These are phyloP conservation scores for Dendrolimus houi DNA, from an alignment of 2,888 invertebrate species.

Conservation along the genomic window DNA sequence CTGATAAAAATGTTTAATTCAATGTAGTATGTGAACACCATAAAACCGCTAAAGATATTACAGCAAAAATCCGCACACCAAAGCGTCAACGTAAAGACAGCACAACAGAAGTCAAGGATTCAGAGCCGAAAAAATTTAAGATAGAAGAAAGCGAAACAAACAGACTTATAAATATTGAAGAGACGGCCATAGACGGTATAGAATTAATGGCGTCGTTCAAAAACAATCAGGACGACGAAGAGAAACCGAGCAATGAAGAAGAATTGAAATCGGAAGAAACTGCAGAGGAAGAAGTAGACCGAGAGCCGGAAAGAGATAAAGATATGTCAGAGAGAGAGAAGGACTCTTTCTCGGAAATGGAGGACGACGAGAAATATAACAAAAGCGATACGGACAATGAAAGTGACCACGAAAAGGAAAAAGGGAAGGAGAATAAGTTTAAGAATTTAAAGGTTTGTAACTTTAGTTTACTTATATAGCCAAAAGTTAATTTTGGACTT, in stretches of 20 bases:
- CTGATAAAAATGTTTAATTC: too few relatives aligned
- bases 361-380: slow-evolving; percentile 66
- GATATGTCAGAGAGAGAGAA: slow-evolving; percentile 47
- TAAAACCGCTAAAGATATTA: slow-evolving; percentile 11
- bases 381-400: slow-evolving; percentile 69
- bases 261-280: slow-evolving; percentile 48
- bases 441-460: slow-evolving; percentile 56
- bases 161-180: slow-evolving; percentile 59
- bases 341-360: slow-evolving; percentile 60
- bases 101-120: slow-evolving; percentile 65
- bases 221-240: slow-evolving; percentile 50
- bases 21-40: too few relatives aligned
- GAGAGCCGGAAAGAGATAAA: slow-evolving; percentile 26
- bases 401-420: slow-evolving; percentile 53
- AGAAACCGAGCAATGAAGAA: slow-evolving; percentile 55
- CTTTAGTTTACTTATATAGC: neutral
- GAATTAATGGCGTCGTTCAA: slow-evolving; percentile 66
- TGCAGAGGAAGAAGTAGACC: slow-evolving; percentile 44
- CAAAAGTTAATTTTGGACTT: too few relatives aligned
- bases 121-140: slow-evolving; percentile 55
- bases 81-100: slow-evolving; percentile 78
- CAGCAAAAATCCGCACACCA: slow-evolving; percentile 57
- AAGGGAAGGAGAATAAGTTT: slow-evolving; percentile 46
- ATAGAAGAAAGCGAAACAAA: slow-evolving; percentile 35
- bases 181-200: slow-evolving; percentile 69